phyloP scores from a whole-genome alignment of 1,140 invertebrate species.

The Ptiloglossa arizonensis region DNA sequence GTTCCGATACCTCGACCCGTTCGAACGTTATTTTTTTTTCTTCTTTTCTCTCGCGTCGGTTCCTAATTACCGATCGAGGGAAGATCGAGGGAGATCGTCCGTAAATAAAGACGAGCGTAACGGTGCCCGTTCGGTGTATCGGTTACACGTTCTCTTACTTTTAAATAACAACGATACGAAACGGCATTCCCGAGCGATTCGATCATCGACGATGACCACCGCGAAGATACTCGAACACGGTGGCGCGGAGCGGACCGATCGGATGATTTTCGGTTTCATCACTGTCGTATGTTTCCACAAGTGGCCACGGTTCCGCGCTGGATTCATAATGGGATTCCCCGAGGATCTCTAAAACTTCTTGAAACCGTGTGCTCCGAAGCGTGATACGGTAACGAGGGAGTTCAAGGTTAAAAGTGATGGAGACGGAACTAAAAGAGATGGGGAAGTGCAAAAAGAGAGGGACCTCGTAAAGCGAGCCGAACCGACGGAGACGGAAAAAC shows the following conservation, averaged over 20 bases:
- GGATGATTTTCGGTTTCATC: conserved; percentile 33
- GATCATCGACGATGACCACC: conserved; percentile 14
- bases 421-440: conserved; percentile 47
- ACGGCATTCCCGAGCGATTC: conserved; percentile 10
- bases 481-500: conserved; percentile 1
- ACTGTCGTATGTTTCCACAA: conserved; percentile 53
- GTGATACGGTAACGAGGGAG: conserved; percentile 69
- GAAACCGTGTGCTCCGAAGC: conserved; percentile 61
- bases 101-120: too few species aligned
- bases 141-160: not conserved
- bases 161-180: not conserved
- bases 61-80: too few species aligned
- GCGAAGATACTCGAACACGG: conserved; percentile 9
- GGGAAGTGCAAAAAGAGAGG: conserved; percentile 17
- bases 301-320: conserved; percentile 43
- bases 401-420: conserved; percentile 66
- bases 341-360: conserved; percentile 68
- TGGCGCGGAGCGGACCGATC: conserved; percentile 6
- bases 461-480: conserved; percentile 12
- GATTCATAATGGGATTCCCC: conserved; percentile 65
- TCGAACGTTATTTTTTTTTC: too few species aligned
- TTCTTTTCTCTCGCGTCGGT: too few species aligned
- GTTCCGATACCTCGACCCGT: too few species aligned
- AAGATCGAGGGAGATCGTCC: too few species aligned
- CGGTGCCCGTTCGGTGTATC: too few species aligned